Base-by-base conservation (phyloP, 2,888 invertebrate species). In the Tricholauxania praeusta region DNA sequence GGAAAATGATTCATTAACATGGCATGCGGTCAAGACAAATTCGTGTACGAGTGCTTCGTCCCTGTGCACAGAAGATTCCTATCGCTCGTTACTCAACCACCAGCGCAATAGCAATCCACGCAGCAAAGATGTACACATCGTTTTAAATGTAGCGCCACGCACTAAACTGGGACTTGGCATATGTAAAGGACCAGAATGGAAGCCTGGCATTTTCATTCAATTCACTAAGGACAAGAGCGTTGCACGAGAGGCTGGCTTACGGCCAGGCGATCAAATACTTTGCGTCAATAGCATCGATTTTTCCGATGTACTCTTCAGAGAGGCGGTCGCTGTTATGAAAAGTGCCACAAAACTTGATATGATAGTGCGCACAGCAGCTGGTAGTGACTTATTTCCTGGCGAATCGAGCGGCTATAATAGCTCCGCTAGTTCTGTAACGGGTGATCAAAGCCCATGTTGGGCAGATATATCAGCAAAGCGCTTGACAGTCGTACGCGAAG, bases 211-310 rank as follows among this genome's bases (percentile, higher is more conserved):
- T 79, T 96, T 93, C 86, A 92, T 96, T 55, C 94, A 97, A 89
- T 95, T 95, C 80, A 96, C 96, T 69, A 93, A 95, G 84, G 95
- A 95, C 79, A 94, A 94, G 39, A 96, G 97, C 60, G 93, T 97
- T 72, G 97, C 97, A 0, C 90, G 94, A 64, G 94, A 96, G 81
- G 94, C 95, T 2, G 97, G 97, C 0, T 88, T 98, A 17, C 90
- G 94, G 80, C 94, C 96, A 0, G 97, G 97, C 8, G 97, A 98
- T 87, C 96, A 97, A 88, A 94, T 98, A 77, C 87, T 97, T 70
- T 93, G 93, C 79, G 97, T 97, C 86, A 97, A 98, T 85, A 95
- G 94, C 75, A 90, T 92, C 72, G 92, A 93, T 82, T 93, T 93
- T 83, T 89, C 90, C 72, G 93, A 93, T 86, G 92, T 95, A 77